Conservation (phyloP, 2,113 vertebrate species). For the Lycocorax pyrrhopterus region DNA sequence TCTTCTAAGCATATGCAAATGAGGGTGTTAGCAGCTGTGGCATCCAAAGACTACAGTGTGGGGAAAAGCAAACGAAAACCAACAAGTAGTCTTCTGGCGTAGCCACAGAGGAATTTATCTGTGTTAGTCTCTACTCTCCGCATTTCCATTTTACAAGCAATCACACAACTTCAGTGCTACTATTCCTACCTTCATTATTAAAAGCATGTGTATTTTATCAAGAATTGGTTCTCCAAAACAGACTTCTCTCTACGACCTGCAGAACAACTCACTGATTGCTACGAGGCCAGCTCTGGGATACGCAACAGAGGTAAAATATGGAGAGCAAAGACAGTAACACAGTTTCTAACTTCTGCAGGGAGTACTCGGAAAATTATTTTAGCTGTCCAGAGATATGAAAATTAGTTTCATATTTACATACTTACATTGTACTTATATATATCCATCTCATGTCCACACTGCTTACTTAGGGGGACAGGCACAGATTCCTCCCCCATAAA, state of each 20-base stretch:
- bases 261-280: neutral
- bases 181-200: neutral
- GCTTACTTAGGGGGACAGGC: neutral
- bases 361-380: neutral
- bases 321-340: neutral
- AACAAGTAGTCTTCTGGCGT: neutral
- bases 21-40: neutral
- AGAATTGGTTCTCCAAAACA: neutral
- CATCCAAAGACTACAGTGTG: neutral
- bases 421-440: neutral
- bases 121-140: neutral
- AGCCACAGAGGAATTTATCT: neutral
- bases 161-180: neutral
- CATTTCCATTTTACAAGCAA: neutral
- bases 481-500: neutral
- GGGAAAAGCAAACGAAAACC: neutral
- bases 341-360: neutral
- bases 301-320: accelerated
- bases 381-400: neutral
- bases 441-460: neutral
- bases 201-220: neutral
- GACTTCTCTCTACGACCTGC: neutral
- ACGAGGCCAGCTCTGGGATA: neutral
- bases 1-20: neutral
- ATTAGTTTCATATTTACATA: neutral